Conservation (phyloP, 2,888 invertebrate genomes). For the Busseola fusca region DNA sequence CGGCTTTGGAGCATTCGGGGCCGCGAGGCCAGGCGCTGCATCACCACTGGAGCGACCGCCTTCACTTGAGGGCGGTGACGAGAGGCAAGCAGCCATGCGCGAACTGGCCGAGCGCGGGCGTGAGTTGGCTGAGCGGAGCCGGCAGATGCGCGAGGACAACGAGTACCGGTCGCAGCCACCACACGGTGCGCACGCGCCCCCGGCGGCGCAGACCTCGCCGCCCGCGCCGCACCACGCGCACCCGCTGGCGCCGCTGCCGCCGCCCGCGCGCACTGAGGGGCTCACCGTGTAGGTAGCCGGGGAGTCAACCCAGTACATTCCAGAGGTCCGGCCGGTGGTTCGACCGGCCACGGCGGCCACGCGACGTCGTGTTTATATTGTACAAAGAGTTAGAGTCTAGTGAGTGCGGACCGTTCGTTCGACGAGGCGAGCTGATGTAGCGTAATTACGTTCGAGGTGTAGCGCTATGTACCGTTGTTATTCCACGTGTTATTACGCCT, state of each 20-base stretch:
- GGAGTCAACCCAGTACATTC: slow-evolving; percentile 74
- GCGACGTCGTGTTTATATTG: slow-evolving; percentile 77
- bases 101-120: slow-evolving; percentile 88
- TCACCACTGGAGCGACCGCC: slow-evolving; percentile 86
- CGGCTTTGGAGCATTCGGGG: slow-evolving; percentile 92
- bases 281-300: slow-evolving; percentile 90
- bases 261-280: slow-evolving; percentile 92
- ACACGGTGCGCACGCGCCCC: slow-evolving; percentile 77
- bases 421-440: slow-evolving; percentile 73
- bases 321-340: slow-evolving; percentile 68
- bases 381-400: slow-evolving; percentile 78
- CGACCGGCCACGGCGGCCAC: slow-evolving; percentile 41
- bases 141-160: slow-evolving; percentile 86
- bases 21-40: slow-evolving; percentile 87
- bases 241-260: slow-evolving; percentile 89
- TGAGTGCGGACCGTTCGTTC: slow-evolving; percentile 75
- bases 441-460: slow-evolving; percentile 79
- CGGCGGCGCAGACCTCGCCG: slow-evolving; percentile 87
- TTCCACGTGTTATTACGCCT: slow-evolving; percentile 85
- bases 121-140: slow-evolving; percentile 86
- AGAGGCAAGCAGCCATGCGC: slow-evolving; percentile 86
- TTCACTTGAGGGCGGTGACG: slow-evolving; percentile 83
- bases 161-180: slow-evolving; percentile 86
- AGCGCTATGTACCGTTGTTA: slow-evolving; percentile 85
- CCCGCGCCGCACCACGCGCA: slow-evolving; percentile 85